phyloP scores from a whole-genome alignment of 2,888 invertebrate species.

The Crossocerus cetratus region DNA sequence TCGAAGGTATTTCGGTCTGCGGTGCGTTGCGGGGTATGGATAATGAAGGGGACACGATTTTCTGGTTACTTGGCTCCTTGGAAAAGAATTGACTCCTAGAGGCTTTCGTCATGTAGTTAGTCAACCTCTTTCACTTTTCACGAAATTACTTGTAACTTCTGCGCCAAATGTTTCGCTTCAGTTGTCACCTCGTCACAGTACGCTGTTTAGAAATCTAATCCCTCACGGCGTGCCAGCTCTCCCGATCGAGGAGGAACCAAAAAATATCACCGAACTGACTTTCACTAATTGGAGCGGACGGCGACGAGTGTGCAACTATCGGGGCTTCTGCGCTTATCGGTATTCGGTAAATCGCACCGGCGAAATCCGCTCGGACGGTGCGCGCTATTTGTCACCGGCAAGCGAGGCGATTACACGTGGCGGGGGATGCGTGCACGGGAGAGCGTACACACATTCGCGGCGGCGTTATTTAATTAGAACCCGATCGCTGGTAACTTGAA shows the following conservation, averaged over 20 bases:
- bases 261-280: background rate
- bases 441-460: background rate
- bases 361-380: slow-evolving; percentile 61
- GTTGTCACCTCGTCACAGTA: no score
- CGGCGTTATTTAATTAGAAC: slow-evolving; percentile 57
- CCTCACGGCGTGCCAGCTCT: no score
- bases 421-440: slow-evolving; percentile 13
- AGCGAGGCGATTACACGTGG: slow-evolving; percentile 57
- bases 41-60: no score
- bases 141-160: no score
- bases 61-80: no score
- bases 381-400: slow-evolving; percentile 59
- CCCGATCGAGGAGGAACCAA: slow-evolving; percentile 45
- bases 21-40: background rate
- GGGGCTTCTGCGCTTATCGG: slow-evolving; percentile 57
- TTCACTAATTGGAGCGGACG: slow-evolving; percentile 59
- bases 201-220: no score
- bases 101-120: no score
- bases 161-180: no score
- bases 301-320: slow-evolving; percentile 60
- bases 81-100: no score
- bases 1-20: background rate
- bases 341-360: slow-evolving; percentile 56
- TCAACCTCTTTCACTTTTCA: no score
- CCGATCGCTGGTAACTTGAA: slow-evolving; percentile 33